These are phyloP conservation scores for Perdita meconis DNA, from an alignment of 2,888 invertebrate species.

Conservation along the genomic window DNA sequence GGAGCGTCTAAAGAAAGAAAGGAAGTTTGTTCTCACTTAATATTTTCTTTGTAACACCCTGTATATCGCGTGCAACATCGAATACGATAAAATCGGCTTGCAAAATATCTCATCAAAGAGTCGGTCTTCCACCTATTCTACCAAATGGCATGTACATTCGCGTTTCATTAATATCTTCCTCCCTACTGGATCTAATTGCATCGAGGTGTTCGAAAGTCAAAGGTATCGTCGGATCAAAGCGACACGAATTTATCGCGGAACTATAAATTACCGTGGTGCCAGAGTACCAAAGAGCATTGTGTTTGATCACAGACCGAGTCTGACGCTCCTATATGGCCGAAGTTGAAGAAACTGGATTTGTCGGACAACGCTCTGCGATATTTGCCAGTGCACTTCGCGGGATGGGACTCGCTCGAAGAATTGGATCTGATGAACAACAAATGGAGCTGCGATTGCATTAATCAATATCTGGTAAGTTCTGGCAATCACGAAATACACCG, in stretches of 20 bases:
- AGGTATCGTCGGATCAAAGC: too few species aligned
- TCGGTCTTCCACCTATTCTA: too few species aligned
- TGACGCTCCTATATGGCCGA: conserved; percentile 87
- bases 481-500: conserved; percentile 33
- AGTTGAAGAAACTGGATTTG: conserved; percentile 89
- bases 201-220: too few species aligned
- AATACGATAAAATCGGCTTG: too few species aligned
- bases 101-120: too few species aligned
- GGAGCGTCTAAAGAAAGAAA: too few species aligned
- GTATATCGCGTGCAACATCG: too few species aligned
- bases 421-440: conserved; percentile 90
- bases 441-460: conserved; percentile 92
- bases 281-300: background rate
- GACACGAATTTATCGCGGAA: background rate
- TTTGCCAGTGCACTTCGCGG: conserved; percentile 88
- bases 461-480: conserved; percentile 89
- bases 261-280: background rate
- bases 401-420: conserved; percentile 89
- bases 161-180: too few species aligned
- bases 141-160: too few species aligned
- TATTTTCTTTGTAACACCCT: too few species aligned
- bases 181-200: too few species aligned
- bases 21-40: too few species aligned
- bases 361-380: conserved; percentile 89
- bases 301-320: conserved; percentile 77